Evolutionary conservation across 2,888 invertebrate genomes (phyloP), one percentile per base, ranked within the genome.

Genomic region (Epinotia demarniana): DNA sequence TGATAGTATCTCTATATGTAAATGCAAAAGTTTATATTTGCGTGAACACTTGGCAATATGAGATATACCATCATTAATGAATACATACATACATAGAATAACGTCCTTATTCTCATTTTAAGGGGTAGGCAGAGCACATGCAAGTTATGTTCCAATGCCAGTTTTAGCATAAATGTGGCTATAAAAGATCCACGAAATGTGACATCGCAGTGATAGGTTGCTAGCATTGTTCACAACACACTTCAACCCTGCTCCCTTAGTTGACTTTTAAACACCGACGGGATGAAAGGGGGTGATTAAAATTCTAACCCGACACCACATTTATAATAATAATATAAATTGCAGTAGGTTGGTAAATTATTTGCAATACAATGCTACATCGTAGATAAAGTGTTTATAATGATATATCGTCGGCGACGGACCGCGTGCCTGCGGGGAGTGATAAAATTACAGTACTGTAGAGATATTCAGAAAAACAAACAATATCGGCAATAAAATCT

Each of bases 321-420:
- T n/a, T n/a, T n/a, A 27, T 27, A 27, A 27, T 27, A 16, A 27
- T n/a, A 11, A 27, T 27, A 27, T 3, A 0, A 64, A 49, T 9
- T 66, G 23, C 49, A 49, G n/a, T 53, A 49, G 33, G 33, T 33
- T 9, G 33, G 33, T 33, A 39, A 53, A 67, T 55, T 67, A 12
- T 27, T 33, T n/a, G 6, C 33, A 33, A 67, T 55, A 33, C 18
- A 67, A 49, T n/a, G 23, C 43, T n/a, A n/a, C 12, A 19, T 66
- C 64, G 57, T 72, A 72, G 60, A 72, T 66, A 72, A 72, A 46
- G 58, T 72, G 57, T 72, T 66, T 66, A 66, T 33, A 53, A 23
- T 69, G 57, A 73, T 62, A 63, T 62, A 69, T 57, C 62, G 55
- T 27, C 57, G 68, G 8, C 68, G 12, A 43, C 67, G 67, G 67